These are phyloP conservation scores for Periparus ater DNA, from an alignment of 2,797 vertebrate species.

Conservation along the genomic window DNA sequence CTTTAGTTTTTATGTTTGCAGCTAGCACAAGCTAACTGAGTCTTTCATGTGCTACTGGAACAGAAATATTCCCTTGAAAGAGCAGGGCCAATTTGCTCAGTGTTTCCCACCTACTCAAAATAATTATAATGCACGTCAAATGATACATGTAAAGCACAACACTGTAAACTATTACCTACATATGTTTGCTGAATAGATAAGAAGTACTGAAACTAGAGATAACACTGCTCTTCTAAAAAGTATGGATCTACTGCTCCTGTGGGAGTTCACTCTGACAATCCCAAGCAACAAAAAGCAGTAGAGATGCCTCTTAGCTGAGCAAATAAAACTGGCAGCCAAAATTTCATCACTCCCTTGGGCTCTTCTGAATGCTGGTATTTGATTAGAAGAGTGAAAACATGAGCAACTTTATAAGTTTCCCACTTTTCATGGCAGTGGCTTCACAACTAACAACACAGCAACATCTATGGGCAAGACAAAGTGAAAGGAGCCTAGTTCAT, in stretches of 20 bases:
- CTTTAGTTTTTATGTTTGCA: neutral
- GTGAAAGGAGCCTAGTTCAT: neutral
- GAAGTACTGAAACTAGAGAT: neutral
- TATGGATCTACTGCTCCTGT: neutral
- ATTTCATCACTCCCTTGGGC: neutral
- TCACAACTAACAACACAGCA: neutral
- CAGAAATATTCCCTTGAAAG: neutral
- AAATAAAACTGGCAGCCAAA: conserved; percentile 36
- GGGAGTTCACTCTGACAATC: neutral
- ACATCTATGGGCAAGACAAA: neutral
- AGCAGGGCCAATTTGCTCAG: neutral
- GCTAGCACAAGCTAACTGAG: neutral
- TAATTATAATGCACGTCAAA: neutral
- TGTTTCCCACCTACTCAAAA: neutral
- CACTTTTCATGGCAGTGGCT: neutral
- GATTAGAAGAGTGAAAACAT: neutral
- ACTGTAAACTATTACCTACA: neutral
- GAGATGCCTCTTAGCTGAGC: conserved; percentile 36
- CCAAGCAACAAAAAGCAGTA: neutral
- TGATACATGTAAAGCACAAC: neutral
- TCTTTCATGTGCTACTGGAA: neutral
- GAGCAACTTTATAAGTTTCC: neutral
- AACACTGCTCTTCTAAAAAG: neutral
- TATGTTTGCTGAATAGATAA: neutral
- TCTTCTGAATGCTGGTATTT: neutral